Percentiles rank a stretch among this genome's conserved stretches.
phyloP scores from a whole-genome alignment of 2,888 invertebrate genomes.

The Dione vanillae region DNA sequence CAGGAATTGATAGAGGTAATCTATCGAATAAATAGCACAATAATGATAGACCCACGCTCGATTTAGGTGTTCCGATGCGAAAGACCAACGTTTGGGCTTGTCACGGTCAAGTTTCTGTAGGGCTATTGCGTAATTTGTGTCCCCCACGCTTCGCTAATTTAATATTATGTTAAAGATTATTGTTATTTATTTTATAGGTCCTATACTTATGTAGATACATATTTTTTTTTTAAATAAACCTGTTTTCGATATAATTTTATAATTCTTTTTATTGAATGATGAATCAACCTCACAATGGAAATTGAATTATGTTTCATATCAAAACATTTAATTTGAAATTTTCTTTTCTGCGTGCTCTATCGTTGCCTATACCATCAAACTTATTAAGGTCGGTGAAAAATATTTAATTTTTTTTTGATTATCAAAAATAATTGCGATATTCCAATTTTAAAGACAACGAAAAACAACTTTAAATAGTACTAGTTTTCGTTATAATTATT shows the following conservation, averaged over 20 bases:
- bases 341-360: constrained; percentile 73
- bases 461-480: neutral
- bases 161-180: neutral
- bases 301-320: constrained; percentile 71
- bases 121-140: neutral
- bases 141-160: neutral
- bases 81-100: constrained; percentile 34
- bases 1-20: constrained; percentile 72
- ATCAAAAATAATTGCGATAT: too few relatives aligned
- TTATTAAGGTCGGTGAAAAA: constrained; percentile 48
- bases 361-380: constrained; percentile 58
- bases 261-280: too few relatives aligned
- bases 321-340: constrained; percentile 71
- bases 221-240: too few relatives aligned
- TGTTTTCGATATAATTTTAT: too few relatives aligned
- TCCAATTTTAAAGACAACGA: too few relatives aligned
- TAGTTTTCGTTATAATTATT: neutral
- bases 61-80: constrained; percentile 41
- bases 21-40: constrained; percentile 67
- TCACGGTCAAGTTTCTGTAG: constrained; percentile 30
- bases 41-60: constrained; percentile 52
- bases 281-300: constrained; percentile 58
- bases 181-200: too few relatives aligned
- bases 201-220: neutral
- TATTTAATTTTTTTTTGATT: too few relatives aligned